Evolutionary conservation across 2,888 invertebrate species (phyloP), one percentile per base, ranked within the genome.

Genomic region (Falcaria lacertinaria): DNA sequence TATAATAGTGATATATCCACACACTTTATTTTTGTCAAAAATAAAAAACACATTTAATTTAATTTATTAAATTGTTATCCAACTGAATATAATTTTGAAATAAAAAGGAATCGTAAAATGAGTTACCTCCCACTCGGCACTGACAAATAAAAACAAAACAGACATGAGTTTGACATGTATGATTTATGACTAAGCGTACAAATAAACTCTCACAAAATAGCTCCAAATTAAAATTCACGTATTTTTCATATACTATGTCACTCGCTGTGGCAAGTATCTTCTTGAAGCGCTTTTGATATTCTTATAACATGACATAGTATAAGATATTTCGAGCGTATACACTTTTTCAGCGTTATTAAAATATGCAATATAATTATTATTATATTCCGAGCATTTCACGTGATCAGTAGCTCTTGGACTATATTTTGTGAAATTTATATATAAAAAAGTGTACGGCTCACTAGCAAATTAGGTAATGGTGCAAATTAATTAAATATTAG

Each of bases 71-170:
- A n/a, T n/a, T n/a, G n/a, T n/a, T n/a, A n/a, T n/a, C n/a, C n/a
- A n/a, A n/a, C n/a, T n/a, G n/a, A n/a, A n/a, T n/a, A n/a, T n/a
- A n/a, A n/a, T n/a, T n/a, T n/a, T 54, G 46, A 52, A 33, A 45
- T 47, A 36, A 45, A 50, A 48, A 48, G 50, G n/a, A 50, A 53
- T 55, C 55, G 60, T 66, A 50, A 53, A 59, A 61, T 47, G 47
- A 54, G 55, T 84, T 84, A 85, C 85, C 85, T 85, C 72, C 54
- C 63, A 64, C 57, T 73, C 73, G 60, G 72, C 80, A 75, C 77
- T 80, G 82, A 77, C 60, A 69, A 77, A 67, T 64, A 62, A 74
- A 77, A 74, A 61, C 54, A 68, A 70, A 73, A 47, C 47, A 52
- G 37, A 40, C 57, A 77, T 80, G 78, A 71, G 58, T 72, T 62